Evolutionary conservation across 2,797 vertebrate genomes (phyloP).

Genomic region (Pyrrhura leucotis): DNA sequence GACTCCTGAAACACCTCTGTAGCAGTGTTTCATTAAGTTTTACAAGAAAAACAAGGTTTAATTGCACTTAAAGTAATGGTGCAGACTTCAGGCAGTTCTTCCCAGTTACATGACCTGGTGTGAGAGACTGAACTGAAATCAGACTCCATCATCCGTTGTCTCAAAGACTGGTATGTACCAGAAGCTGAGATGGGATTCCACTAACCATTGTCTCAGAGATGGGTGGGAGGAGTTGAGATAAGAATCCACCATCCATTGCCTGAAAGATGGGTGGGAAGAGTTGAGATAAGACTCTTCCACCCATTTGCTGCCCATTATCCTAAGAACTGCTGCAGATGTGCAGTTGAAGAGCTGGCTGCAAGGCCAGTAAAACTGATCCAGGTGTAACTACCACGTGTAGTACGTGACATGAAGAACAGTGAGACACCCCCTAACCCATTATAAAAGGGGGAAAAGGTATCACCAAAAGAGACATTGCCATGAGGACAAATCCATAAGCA

Average conservation of each 20-base stretch:
- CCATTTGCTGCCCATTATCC: neutral
- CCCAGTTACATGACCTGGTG: neutral
- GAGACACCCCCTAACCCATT: neutral
- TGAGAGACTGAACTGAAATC: neutral
- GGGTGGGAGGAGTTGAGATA: too few species aligned
- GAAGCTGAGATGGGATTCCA: neutral
- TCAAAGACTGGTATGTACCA: neutral
- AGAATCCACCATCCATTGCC: too few species aligned
- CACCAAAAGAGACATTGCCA: neutral
- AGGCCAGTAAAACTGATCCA: neutral
- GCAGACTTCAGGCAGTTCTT: neutral
- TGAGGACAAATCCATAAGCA: neutral
- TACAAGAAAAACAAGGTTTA: neutral
- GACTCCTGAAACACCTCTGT: neutral
- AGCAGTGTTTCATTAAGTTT: neutral
- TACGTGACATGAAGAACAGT: neutral
- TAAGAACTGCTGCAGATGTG: neutral
- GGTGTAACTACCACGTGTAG: neutral
- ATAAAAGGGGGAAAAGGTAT: neutral
- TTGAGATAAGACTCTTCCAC: neutral
- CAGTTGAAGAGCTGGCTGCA: neutral
- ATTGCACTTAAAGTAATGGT: neutral
- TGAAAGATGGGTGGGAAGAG: too few species aligned
- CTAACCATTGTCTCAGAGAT: neutral
- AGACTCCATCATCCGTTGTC: neutral